phyloP scores from a whole-genome alignment of 1,140 invertebrate species.

The Drosophila tropicalis region DNA sequence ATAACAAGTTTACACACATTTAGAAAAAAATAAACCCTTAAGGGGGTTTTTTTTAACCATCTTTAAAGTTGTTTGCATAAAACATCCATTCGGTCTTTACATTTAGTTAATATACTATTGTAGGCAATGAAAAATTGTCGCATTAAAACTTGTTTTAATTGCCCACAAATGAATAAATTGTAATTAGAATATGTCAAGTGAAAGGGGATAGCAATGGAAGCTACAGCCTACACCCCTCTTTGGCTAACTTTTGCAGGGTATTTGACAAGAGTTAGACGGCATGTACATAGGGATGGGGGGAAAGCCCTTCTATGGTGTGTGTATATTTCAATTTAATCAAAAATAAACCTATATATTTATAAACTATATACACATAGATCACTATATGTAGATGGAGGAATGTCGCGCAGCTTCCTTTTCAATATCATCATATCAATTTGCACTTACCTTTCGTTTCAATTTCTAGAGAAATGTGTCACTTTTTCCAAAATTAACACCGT shows the following conservation, averaged over 20 bases:
- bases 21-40: neutral
- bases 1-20: neutral
- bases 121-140: neutral
- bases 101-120: neutral
- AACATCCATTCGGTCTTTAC: neutral
- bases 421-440: constrained; percentile 49
- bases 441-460: constrained; percentile 65
- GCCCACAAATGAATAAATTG: neutral
- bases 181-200: neutral
- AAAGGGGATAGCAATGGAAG: too few relatives aligned
- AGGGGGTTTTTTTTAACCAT: too few relatives aligned
- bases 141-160: neutral
- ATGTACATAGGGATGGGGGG: neutral
- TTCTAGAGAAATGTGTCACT: constrained; percentile 47
- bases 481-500: constrained; percentile 32
- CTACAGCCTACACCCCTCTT: neutral
- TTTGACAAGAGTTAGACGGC: neutral
- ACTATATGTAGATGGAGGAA: neutral
- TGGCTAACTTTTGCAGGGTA: neutral
- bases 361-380: neutral
- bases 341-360: neutral
- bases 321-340: neutral
- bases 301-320: neutral
- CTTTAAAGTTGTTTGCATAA: too few relatives aligned
- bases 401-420: constrained; percentile 13